Percentiles rank a stretch among this genome's conserved stretches.
These are phyloP conservation scores for Sinocyclocheilus grahami DNA, from an alignment of 2,113 vertebrate genomes.

Conservation along the genomic window DNA sequence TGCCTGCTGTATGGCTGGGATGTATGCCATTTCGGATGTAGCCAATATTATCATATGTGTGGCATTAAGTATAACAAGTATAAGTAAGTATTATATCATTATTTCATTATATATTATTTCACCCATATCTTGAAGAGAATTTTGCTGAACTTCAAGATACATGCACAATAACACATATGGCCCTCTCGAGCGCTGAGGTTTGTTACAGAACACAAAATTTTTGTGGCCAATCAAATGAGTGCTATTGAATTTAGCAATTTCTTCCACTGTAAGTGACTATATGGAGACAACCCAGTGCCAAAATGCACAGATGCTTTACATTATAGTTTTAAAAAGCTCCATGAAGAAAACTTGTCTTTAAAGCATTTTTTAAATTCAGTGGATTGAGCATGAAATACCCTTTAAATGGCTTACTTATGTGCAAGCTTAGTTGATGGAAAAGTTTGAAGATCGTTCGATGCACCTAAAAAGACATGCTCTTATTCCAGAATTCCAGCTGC, in stretches of 20 bases:
- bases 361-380: background rate
- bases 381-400: background rate
- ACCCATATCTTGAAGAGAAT: background rate
- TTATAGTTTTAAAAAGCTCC: background rate
- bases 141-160: background rate
- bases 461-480: background rate
- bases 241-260: background rate
- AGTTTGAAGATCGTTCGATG: background rate
- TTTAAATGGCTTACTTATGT: slow-evolving; percentile 9
- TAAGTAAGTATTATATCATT: background rate
- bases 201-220: background rate
- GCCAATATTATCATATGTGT: background rate
- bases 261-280: background rate
- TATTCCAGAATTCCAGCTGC: background rate
- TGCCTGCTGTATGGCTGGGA: background rate
- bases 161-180: background rate
- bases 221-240: background rate
- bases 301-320: slow-evolving; percentile 17
- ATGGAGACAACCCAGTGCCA: background rate
- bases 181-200: background rate
- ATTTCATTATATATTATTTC: background rate
- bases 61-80: background rate
- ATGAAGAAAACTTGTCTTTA: background rate
- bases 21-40: background rate
- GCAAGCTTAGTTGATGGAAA: slow-evolving; percentile 5